Conservation (phyloP, 2,888 invertebrate species). For the Pollenia angustigena region DNA sequence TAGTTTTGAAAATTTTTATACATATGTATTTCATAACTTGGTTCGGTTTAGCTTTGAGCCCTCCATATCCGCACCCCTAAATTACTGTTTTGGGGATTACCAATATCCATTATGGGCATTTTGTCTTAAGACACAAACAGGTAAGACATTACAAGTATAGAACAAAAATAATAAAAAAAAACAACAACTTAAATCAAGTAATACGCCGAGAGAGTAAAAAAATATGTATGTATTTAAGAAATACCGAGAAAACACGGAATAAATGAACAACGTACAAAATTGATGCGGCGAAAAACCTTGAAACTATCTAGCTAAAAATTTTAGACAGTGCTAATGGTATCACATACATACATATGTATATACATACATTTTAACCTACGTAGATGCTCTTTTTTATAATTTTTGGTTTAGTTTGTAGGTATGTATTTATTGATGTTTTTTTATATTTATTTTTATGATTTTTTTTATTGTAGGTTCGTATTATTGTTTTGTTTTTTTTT, state of each 20-base stretch:
- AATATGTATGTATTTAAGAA: constrained; percentile 19
- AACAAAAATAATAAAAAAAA: not conserved
- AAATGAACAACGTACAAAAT: constrained; percentile 49
- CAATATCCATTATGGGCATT: not conserved
- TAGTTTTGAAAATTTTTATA: no score
- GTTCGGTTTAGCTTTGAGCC: no score
- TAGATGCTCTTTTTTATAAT: constrained; percentile 5
- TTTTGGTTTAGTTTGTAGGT: not conserved
- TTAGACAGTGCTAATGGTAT: constrained; percentile 54
- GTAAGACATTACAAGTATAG: constrained; percentile 6
- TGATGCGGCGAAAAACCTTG: constrained; percentile 69
- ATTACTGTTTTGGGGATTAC: not conserved
- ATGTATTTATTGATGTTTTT: constrained; percentile 22
- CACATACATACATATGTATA: constrained; percentile 15
- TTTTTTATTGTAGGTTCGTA: not conserved
- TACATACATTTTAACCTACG: constrained; percentile 3
- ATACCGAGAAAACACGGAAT: constrained; percentile 45
- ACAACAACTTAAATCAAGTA: not conserved
- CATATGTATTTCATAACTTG: no score
- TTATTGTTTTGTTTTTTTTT: not conserved
- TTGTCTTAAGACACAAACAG: not conserved
- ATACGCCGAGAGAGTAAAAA: constrained; percentile 18
- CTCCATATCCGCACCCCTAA: no score
- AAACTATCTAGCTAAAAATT: constrained; percentile 55
- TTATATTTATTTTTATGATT: not conserved